Evolutionary conservation across 1,140 invertebrate species (phyloP).

Genomic region (Schlechtendalia chinensis): DNA sequence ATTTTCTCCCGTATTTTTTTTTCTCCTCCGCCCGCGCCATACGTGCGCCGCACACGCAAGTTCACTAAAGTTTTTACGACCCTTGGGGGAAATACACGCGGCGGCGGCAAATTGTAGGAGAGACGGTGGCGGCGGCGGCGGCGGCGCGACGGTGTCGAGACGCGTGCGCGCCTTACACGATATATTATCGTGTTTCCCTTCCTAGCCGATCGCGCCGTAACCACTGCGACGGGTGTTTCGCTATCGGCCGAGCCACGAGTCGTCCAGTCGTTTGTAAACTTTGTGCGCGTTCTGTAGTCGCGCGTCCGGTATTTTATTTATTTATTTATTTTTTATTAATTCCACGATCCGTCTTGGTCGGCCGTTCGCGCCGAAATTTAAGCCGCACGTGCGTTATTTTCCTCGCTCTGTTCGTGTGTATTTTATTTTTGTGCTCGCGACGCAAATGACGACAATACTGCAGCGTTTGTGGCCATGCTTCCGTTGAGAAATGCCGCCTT

Average conservation of each 20-base stretch:
- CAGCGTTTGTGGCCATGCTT: neutral
- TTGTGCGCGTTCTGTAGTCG: neutral
- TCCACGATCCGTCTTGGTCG: neutral
- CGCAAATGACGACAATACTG: no score
- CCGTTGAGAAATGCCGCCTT: constrained; percentile 30
- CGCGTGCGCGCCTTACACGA: constrained; percentile 30
- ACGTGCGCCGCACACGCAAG: neutral
- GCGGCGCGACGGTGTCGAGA: constrained; percentile 6
- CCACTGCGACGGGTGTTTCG: neutral
- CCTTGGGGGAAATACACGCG: constrained; percentile 26
- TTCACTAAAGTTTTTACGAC: constrained; percentile 46
- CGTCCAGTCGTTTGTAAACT: constrained; percentile 7
- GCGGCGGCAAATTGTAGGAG: neutral
- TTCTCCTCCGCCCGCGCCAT: neutral
- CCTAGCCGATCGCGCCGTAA: neutral
- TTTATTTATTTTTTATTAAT: no score
- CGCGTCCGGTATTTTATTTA: neutral
- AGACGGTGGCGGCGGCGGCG: neutral
- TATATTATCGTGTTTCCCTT: neutral
- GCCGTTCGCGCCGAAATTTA: neutral
- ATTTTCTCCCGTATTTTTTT: constrained; percentile 27
- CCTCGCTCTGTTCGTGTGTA: neutral
- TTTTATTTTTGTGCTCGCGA: no score
- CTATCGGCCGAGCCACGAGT: constrained; percentile 13
- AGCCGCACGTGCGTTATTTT: neutral